Percentiles rank a stretch among this genome's conserved stretches.
phyloP scores from a whole-genome alignment of 2,888 invertebrate species.

The Protodeltote pygarga region DNA sequence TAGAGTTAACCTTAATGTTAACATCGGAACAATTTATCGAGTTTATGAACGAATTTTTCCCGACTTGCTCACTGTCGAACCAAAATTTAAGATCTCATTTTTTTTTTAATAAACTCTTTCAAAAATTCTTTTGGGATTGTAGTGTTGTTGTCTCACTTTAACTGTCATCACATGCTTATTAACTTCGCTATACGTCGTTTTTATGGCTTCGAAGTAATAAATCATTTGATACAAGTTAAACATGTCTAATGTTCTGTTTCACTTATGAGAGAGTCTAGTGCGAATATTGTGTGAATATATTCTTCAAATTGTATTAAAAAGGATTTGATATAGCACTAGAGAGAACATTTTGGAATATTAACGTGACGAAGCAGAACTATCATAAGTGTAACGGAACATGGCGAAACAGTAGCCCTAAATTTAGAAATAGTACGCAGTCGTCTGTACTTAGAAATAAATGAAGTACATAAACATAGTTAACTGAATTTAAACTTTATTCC shows the following conservation, averaged over 20 bases:
- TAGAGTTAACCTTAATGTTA: conserved; percentile 59
- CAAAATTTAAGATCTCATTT: conserved; percentile 84
- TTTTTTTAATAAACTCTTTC: conserved; percentile 55
- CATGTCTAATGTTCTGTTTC: conserved; percentile 43
- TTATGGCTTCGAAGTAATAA: conserved; percentile 28
- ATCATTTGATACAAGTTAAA: conserved; percentile 40
- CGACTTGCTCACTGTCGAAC: conserved; percentile 81
- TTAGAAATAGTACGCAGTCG: conserved; percentile 61
- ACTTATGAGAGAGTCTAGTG: conserved; percentile 34
- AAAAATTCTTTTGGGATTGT: conserved; percentile 39
- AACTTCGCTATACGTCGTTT: conserved; percentile 31
- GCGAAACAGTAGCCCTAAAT: conserved; percentile 51
- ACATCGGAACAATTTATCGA: conserved; percentile 70
- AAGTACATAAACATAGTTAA: conserved; percentile 81
- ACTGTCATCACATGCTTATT: conserved; percentile 40
- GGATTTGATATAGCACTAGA: conserved; percentile 24
- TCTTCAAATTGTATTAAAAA: conserved; percentile 11
- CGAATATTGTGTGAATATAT: conserved; percentile 14
- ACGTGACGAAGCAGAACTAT: conserved; percentile 20
- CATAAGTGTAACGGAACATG: conserved; percentile 54
- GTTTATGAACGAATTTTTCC: conserved; percentile 75
- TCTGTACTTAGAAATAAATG: conserved; percentile 75
- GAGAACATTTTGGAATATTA: conserved; percentile 20
- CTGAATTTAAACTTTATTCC: conserved; percentile 79
- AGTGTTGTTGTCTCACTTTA: conserved; percentile 41